Conservation (phyloP, 2,113 vertebrate species). For the cattle (Bos taurus) region DNA sequence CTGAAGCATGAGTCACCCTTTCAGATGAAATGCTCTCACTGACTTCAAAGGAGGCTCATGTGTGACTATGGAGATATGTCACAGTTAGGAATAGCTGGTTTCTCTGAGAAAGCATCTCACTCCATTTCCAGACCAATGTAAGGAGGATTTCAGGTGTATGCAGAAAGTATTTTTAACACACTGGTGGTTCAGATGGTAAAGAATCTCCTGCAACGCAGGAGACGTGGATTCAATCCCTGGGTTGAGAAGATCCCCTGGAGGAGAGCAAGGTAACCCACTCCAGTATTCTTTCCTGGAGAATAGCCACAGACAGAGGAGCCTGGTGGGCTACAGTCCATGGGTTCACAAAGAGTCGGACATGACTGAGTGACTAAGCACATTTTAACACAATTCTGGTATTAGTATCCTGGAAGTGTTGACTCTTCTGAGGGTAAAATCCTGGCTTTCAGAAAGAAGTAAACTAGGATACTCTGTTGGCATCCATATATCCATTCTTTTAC, state of each 20-base stretch:
- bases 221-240: not conserved
- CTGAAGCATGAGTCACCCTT: not conserved
- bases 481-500: slow-evolving; percentile 53
- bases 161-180: slow-evolving; percentile 75
- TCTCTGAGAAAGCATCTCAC: not conserved
- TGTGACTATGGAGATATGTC: not conserved
- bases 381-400: slow-evolving; percentile 77
- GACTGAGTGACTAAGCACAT: not conserved
- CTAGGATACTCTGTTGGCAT: slow-evolving; percentile 60
- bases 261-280: not conserved
- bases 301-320: not conserved
- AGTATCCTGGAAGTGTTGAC: slow-evolving; percentile 76
- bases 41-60: not conserved
- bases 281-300: not conserved
- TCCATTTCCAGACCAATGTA: slow-evolving; percentile 20
- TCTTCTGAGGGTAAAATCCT: slow-evolving; percentile 71
- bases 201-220: not conserved
- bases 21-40: not conserved
- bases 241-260: not conserved
- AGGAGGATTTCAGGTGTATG: slow-evolving; percentile 57
- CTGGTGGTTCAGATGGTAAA: not conserved
- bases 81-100: not conserved
- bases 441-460: slow-evolving; percentile 74
- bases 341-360: accelerated
- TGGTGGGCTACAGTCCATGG: not conserved